These are phyloP conservation scores for Mastacembelus armatus DNA, from an alignment of 2,797 vertebrate species.

Conservation along the genomic window DNA sequence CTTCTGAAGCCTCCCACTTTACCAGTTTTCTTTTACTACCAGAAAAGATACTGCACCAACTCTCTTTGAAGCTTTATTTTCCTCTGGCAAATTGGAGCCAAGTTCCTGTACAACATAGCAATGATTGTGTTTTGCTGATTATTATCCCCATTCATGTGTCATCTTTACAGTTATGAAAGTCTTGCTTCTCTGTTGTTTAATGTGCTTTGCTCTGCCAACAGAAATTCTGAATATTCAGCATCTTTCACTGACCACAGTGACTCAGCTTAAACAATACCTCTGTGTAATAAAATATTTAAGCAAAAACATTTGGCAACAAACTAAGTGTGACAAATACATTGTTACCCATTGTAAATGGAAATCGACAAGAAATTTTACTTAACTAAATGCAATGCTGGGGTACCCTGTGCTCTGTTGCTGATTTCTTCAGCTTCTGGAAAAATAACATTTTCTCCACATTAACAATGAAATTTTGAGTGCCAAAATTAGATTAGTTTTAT, in stretches of 20 bases:
- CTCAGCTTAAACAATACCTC: slow-evolving; percentile 51
- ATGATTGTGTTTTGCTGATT: slow-evolving; percentile 21
- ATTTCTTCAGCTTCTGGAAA: slow-evolving; percentile 26
- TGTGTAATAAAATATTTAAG: slow-evolving; percentile 63
- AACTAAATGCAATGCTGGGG: slow-evolving; percentile 4
- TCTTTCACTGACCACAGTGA: slow-evolving; percentile 43
- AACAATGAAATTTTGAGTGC: not conserved
- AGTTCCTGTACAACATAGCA: slow-evolving; percentile 15
- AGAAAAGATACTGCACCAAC: slow-evolving; percentile 9
- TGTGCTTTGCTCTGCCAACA: slow-evolving; percentile 22
- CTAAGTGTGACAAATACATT: slow-evolving; percentile 54
- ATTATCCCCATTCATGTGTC: slow-evolving; percentile 33
- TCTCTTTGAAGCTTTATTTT: slow-evolving; percentile 34
- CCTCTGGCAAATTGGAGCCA: slow-evolving; percentile 28
- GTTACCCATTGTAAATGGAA: slow-evolving; percentile 23
- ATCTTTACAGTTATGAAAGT: slow-evolving; percentile 52
- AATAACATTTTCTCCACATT: slow-evolving; percentile 6
- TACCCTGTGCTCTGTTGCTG: not conserved
- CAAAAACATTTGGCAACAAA: slow-evolving; percentile 49
- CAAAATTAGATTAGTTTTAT: slow-evolving; percentile 30
- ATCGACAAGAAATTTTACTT: slow-evolving; percentile 36
- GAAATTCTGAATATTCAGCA: slow-evolving; percentile 58
- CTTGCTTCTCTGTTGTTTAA: not conserved
- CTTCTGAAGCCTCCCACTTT: slow-evolving; percentile 21
- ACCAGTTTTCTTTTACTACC: slow-evolving; percentile 36